Conservation (phyloP, 2,797 vertebrate genomes). For the Chelmon rostratus region DNA sequence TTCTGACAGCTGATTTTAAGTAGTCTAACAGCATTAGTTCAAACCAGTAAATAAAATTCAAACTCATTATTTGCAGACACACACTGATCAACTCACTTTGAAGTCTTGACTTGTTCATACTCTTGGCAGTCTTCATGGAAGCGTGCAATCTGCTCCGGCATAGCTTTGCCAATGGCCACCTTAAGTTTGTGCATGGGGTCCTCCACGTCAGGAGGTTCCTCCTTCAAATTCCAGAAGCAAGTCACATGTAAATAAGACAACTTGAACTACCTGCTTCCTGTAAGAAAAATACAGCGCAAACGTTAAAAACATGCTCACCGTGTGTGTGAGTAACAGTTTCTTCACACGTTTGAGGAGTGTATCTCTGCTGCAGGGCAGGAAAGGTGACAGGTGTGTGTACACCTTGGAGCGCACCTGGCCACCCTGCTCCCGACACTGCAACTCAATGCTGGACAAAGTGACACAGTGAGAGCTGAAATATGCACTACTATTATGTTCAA, state of each 20-base stretch:
- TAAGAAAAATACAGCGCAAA: neutral
- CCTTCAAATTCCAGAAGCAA: conserved; percentile 22
- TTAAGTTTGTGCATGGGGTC: conserved; percentile 89
- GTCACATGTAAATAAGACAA: neutral
- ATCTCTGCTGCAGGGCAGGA: conserved; percentile 94
- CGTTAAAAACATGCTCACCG: conserved; percentile 51
- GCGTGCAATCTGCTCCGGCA: conserved; percentile 93
- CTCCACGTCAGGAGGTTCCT: conserved; percentile 51
- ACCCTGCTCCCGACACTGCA: conserved; percentile 89
- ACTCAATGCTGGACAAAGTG: conserved; percentile 87
- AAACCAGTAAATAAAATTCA: neutral
- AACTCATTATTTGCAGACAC: neutral
- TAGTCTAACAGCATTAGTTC: neutral
- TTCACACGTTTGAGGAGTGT: conserved; percentile 91
- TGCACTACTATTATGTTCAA: neutral
- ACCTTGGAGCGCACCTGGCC: conserved; percentile 89
- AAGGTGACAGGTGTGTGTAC: conserved; percentile 91
- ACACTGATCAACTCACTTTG: conserved; percentile 84
- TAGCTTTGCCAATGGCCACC: conserved; percentile 89
- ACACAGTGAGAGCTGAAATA: neutral
- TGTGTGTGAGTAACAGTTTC: conserved; percentile 88
- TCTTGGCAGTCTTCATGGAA: conserved; percentile 90
- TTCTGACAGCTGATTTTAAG: neutral
- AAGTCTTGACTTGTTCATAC: conserved; percentile 89
- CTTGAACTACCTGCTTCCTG: rapidly evolving